Evolutionary conservation across 2,113 vertebrate genomes (phyloP).

Genomic region (Scalopus aquaticus): DNA sequence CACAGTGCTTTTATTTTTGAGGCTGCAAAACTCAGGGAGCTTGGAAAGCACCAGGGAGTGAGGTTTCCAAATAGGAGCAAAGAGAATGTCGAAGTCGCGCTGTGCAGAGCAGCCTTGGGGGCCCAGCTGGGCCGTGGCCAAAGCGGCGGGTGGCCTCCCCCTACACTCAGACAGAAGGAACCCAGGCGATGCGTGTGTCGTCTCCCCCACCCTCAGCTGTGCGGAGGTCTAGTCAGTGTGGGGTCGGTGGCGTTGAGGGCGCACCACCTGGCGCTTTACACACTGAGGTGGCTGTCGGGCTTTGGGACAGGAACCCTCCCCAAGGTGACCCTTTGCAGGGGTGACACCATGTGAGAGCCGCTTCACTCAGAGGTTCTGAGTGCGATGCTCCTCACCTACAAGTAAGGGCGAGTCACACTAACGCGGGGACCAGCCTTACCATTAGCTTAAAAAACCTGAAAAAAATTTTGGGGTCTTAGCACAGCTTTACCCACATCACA

Average conservation of each 20-base stretch:
- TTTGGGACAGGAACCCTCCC: background rate
- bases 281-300: too few species aligned
- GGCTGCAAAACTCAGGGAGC: constrained; percentile 50
- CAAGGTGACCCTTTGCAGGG: too few species aligned
- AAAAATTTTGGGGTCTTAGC: background rate
- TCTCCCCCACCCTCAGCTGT: too few species aligned
- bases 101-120: too few species aligned
- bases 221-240: background rate
- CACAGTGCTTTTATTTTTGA: constrained; percentile 49
- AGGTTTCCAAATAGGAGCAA: constrained; percentile 22
- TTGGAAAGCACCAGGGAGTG: background rate
- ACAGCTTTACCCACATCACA: background rate
- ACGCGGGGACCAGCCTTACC: background rate
- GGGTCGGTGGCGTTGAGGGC: too few species aligned
- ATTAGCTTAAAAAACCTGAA: background rate
- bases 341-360: background rate
- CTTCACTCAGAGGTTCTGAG: background rate
- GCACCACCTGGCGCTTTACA: too few species aligned
- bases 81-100: background rate
- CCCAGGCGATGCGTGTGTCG: too few species aligned
- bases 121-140: too few species aligned
- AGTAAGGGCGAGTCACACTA: background rate
- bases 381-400: background rate
- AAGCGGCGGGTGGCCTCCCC: too few species aligned
- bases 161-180: too few species aligned